Evolutionary conservation across 2,797 vertebrate genomes (phyloP).

Genomic region (Perodicticus potto): DNA sequence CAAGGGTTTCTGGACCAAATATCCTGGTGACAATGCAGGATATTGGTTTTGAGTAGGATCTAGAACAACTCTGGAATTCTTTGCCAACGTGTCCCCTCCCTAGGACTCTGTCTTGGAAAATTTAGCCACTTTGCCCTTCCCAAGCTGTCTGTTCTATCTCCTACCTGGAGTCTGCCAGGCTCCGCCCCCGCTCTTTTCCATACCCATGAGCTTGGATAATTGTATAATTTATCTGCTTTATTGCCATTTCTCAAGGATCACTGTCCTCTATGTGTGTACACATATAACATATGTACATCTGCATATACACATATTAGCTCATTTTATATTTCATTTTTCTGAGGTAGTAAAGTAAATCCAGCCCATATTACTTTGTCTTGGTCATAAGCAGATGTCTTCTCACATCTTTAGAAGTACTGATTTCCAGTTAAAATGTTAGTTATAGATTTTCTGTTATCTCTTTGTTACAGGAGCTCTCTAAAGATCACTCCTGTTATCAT

Average conservation of each 20-base stretch:
- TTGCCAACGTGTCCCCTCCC: background rate
- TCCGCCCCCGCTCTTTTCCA: background rate
- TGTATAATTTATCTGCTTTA: background rate
- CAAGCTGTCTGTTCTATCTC: no score
- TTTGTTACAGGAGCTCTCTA: slow-evolving; percentile 12
- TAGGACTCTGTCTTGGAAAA: background rate
- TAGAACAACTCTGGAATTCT: background rate
- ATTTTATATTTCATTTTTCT: slow-evolving; percentile 37
- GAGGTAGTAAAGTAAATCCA: background rate
- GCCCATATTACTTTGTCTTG: background rate
- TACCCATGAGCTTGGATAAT: background rate
- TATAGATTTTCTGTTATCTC: background rate
- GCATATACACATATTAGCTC: background rate
- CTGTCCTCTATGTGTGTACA: background rate
- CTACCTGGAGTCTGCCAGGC: background rate
- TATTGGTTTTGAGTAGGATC: background rate
- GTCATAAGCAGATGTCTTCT: slow-evolving; percentile 16
- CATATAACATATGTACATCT: background rate
- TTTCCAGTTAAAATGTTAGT: slow-evolving; percentile 37
- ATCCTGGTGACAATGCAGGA: background rate
- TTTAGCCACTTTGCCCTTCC: background rate
- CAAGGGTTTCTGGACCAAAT: background rate
- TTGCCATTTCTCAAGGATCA: background rate
- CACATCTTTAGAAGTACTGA: background rate
- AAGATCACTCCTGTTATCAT: slow-evolving; percentile 1